These are phyloP conservation scores for Hyperoplus immaculatus DNA, from an alignment of 2,797 vertebrate genomes.

Conservation along the genomic window DNA sequence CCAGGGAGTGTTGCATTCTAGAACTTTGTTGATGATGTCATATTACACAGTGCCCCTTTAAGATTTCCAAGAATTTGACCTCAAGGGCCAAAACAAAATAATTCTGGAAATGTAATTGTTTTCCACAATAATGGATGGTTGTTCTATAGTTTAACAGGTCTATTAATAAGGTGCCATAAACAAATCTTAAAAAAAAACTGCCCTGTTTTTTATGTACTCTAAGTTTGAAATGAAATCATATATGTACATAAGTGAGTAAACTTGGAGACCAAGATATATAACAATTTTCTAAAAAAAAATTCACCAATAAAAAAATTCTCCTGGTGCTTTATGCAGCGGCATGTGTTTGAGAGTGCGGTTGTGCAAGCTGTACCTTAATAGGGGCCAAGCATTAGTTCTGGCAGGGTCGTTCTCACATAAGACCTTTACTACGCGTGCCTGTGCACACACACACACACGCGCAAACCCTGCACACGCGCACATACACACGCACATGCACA, in stretches of 20 bases:
- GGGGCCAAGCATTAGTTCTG: conserved; percentile 85
- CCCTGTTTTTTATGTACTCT: not conserved
- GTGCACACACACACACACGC: conserved; percentile 31
- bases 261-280: conserved; percentile 10
- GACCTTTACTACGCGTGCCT: conserved; percentile 61
- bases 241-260: not conserved
- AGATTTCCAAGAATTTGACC: not conserved
- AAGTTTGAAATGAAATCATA: conserved; percentile 9
- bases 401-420: conserved; percentile 81
- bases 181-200: not conserved
- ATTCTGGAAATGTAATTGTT: not conserved
- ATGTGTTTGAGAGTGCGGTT: conserved; percentile 75
- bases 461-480: conserved; percentile 29
- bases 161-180: not conserved
- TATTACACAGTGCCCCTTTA: too few species aligned
- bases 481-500: conserved; percentile 18
- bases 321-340: conserved; percentile 66
- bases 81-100: not conserved
- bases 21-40: too few species aligned
- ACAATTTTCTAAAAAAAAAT: conserved; percentile 11
- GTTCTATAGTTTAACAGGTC: not conserved
- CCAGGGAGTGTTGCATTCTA: too few species aligned
- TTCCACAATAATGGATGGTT: not conserved
- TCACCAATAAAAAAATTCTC: not conserved
- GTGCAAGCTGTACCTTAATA: conserved; percentile 83